Evolutionary conservation across 2,888 invertebrate genomes (phyloP).

Genomic region (Brachyptera putata): DNA sequence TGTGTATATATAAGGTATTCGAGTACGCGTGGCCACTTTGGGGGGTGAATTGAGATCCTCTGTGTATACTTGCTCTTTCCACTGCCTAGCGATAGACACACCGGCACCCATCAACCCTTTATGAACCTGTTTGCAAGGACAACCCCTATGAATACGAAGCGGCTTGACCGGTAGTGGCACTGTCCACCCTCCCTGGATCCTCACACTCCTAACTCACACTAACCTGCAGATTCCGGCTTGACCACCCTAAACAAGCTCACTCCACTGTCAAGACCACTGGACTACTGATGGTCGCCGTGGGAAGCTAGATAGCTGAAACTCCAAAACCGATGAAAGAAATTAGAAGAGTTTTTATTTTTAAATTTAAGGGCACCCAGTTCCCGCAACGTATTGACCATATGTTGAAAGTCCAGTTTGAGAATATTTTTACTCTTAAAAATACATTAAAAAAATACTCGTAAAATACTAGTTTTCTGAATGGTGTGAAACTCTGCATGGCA

Average conservation of each 20-base stretch:
- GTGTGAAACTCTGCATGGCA: too few relatives aligned
- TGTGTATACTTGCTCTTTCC: background rate
- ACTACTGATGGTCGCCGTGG: slow-evolving; percentile 3
- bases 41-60: background rate
- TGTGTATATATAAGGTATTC: background rate
- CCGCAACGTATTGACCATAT: background rate
- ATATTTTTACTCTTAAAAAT: slow-evolving; percentile 14
- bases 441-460: slow-evolving; percentile 13
- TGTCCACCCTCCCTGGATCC: background rate
- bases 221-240: slow-evolving; percentile 10
- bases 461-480: slow-evolving; percentile 14
- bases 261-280: background rate
- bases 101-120: too few relatives aligned
- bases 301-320: background rate
- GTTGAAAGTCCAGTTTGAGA: slow-evolving; percentile 19
- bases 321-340: background rate
- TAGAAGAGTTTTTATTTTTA: background rate
- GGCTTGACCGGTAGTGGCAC: slow-evolving; percentile 8
- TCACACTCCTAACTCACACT: too few relatives aligned
- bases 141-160: background rate
- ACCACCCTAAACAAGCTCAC: background rate
- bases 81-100: slow-evolving; percentile 3
- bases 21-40: slow-evolving; percentile 4
- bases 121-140: slow-evolving; percentile 13
- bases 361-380: background rate